phyloP scores from a whole-genome alignment of 64 coral and sea anemone species.

The Stichodactyla mertensii region DNA sequence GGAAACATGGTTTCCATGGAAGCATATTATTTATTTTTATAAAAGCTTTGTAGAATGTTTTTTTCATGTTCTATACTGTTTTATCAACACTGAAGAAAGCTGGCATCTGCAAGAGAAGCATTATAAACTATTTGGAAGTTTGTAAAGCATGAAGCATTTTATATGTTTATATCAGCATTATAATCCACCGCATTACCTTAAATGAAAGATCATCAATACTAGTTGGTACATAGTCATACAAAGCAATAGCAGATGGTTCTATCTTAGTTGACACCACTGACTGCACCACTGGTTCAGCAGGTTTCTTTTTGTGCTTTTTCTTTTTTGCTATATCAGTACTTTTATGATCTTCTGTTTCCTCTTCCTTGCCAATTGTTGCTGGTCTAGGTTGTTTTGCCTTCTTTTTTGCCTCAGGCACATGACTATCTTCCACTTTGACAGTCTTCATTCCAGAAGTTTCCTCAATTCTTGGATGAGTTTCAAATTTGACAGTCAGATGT shows the following conservation, averaged over 20 bases:
- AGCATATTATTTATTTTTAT: too few species aligned
- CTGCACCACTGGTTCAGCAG: constrained; percentile 12
- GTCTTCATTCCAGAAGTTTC: neutral
- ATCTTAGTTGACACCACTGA: constrained; percentile 70
- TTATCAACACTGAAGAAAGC: too few species aligned
- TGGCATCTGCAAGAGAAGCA: too few species aligned
- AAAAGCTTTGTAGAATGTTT: too few species aligned
- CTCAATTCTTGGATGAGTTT: neutral
- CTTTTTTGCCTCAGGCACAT: neutral
- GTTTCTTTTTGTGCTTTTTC: neutral
- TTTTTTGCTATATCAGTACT: neutral
- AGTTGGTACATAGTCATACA: constrained; percentile 70
- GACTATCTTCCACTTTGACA: neutral
- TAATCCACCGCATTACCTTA: constrained; percentile 17
- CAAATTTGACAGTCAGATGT: neutral
- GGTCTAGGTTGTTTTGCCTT: neutral
- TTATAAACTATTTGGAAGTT: too few species aligned
- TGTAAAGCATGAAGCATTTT: too few species aligned
- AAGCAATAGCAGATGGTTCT: constrained; percentile 71
- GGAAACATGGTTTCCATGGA: too few species aligned
- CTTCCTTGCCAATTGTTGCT: constrained; percentile 10
- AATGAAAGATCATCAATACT: constrained; percentile 77
- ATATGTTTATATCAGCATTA: too few species aligned
- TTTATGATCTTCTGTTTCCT: constrained; percentile 4
- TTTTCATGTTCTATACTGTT: too few species aligned